Evolutionary conservation across 2,797 vertebrate species (phyloP), one percentile per base, ranked within the genome.

Genomic region (Emydoidea blandingii): DNA sequence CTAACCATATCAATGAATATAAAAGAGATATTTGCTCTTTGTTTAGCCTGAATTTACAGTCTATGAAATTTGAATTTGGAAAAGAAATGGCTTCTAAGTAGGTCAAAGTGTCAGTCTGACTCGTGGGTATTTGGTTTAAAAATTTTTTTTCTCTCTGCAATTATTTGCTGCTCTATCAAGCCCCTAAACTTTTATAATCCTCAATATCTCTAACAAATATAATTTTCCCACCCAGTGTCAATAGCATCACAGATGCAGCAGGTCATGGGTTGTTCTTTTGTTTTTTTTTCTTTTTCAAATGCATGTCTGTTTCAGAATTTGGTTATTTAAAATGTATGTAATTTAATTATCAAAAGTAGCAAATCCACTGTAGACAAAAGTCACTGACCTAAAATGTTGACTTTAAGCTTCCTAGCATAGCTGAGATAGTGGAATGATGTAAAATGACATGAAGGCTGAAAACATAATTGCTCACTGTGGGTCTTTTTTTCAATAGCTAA

Each of bases 311-410:
- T 96, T 96, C 81, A 94, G 92, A 94, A 95, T 97, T 89, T 97
- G 72, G 79, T 96, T 97, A 95, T 96, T 97, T 96, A 97, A 97
- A 98, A 94, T 96, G 93, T 94, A 94, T 95, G 85, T 97, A 94
- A 97, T 97, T 97, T 95, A 97, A 97, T 97, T 97, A 95, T 92
- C 92, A 65, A 95, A 97, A 93, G 8, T 91, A 96, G 85, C 88
- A 95, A 95, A 96, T 92, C 94, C 23, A 62, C 94, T 87, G 87
- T 91, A 94, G 96, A 91, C 80, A 95, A 91, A 97, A 98, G 96
- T 96, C 95, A 96, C 91, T 98, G 97, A 97, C 97, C 97, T 97
- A 97, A 96, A 97, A 98, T 91, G 85, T 96, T 97, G 96, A 86
- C 96, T 98, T 81, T 93, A 92, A 97, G 96, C 95, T 96, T 97